Evolutionary conservation across 2,797 vertebrate genomes (phyloP).

Genomic region (Acanthurus lineatus): DNA sequence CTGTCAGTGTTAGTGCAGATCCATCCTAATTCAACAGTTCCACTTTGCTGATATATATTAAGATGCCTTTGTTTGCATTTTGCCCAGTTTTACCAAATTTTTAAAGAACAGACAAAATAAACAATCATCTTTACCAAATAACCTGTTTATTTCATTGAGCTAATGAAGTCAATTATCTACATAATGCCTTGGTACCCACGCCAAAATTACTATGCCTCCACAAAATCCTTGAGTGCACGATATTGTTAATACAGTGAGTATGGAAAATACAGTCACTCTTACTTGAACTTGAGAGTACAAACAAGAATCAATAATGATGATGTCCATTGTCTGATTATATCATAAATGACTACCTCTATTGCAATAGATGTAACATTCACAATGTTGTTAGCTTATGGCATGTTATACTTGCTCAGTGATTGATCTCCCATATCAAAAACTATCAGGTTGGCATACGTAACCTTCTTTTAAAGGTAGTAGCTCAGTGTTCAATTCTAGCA

Average conservation of each 20-base stretch:
- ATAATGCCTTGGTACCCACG: conserved; percentile 79
- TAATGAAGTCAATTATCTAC: conserved; percentile 74
- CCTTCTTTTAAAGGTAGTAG: conserved; percentile 81
- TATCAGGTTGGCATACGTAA: conserved; percentile 75
- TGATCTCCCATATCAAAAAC: conserved; percentile 78
- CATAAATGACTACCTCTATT: conserved; percentile 74
- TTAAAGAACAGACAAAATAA: conserved; percentile 17
- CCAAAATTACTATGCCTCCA: conserved; percentile 73
- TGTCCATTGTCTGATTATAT: conserved; percentile 65
- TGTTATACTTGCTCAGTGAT: conserved; percentile 78
- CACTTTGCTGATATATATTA: neutral
- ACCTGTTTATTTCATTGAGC: conserved; percentile 79
- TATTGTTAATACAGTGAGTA: conserved; percentile 80
- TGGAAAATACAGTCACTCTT: conserved; percentile 72
- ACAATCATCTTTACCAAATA: conserved; percentile 67
- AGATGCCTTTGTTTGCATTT: neutral
- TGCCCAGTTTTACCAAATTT: neutral
- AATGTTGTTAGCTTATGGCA: conserved; percentile 76
- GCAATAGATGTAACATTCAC: conserved; percentile 77
- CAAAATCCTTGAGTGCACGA: conserved; percentile 78
- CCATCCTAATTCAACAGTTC: neutral
- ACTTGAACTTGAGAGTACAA: conserved; percentile 69
- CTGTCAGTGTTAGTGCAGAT: neutral
- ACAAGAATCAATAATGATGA: conserved; percentile 66
- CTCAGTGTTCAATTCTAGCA: conserved; percentile 84